Percentiles rank a stretch among this genome's conserved stretches.
Evolutionary conservation across 2,113 vertebrate species (phyloP).

Genomic region (Heterotis niloticus): DNA sequence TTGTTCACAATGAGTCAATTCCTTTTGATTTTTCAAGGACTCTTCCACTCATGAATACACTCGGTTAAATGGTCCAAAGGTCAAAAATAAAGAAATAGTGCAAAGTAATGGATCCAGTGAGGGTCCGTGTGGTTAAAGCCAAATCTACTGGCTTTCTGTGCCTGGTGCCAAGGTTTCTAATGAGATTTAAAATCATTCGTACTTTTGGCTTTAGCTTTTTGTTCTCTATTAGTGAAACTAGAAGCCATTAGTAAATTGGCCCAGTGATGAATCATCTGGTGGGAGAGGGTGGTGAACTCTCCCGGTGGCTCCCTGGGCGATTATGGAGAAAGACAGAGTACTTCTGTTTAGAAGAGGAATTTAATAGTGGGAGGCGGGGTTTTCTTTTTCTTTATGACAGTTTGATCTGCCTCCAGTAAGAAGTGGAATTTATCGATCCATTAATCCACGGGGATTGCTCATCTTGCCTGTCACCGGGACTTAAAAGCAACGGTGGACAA

Average conservation of each 20-base stretch:
- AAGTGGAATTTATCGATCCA: neutral
- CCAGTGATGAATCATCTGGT: constrained; percentile 19
- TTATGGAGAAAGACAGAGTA: neutral
- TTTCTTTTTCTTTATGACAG: constrained; percentile 5
- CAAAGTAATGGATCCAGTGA: too few species aligned
- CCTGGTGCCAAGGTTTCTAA: constrained; percentile 7
- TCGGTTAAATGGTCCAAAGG: too few species aligned
- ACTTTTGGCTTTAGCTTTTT: constrained; percentile 8
- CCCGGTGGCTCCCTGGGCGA: neutral
- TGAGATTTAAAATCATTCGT: constrained; percentile 17
- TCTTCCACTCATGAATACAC: too few species aligned
- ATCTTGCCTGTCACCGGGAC: neutral
- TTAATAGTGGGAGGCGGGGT: neutral
- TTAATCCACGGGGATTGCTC: neutral
- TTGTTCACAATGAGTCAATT: too few species aligned
- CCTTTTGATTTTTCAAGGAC: too few species aligned
- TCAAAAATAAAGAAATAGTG: too few species aligned
- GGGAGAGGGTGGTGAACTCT: neutral
- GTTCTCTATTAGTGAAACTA: constrained; percentile 14
- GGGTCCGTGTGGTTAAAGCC: neutral
- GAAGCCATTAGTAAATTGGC: constrained; percentile 18
- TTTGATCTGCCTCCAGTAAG: neutral
- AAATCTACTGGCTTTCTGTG: neutral
- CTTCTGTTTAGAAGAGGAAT: constrained; percentile 1
- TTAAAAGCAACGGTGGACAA: neutral